These are phyloP conservation scores for Arrhopalites spinosus DNA, from an alignment of 2,888 invertebrate genomes.

Conservation along the genomic window DNA sequence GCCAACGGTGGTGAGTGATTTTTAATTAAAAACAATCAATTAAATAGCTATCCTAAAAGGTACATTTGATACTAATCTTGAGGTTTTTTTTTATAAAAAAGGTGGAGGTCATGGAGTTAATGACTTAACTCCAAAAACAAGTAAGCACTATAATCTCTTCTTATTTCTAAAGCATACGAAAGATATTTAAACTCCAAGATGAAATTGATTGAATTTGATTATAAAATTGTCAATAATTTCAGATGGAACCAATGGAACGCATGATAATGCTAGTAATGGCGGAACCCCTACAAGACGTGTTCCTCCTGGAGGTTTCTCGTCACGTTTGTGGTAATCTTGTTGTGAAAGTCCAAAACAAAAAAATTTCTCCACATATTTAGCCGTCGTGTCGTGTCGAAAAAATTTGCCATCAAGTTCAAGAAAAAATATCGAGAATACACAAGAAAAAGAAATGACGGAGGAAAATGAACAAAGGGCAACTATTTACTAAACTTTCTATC, in stretches of 20 bases:
- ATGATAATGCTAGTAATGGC: slow-evolving; percentile 19
- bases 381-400: background rate
- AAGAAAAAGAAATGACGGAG: background rate
- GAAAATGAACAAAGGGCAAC: background rate
- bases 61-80: too few species aligned
- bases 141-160: background rate
- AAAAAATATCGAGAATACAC: background rate
- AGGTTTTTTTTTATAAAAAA: too few species aligned
- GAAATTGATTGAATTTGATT: too few species aligned
- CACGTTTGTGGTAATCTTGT: slow-evolving; percentile 49
- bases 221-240: background rate
- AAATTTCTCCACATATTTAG: background rate
- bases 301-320: slow-evolving; percentile 56
- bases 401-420: too few species aligned
- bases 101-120: slow-evolving; percentile 25
- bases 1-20: too few species aligned
- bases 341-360: slow-evolving; percentile 15
- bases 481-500: background rate
- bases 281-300: slow-evolving; percentile 42
- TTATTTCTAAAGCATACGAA: too few species aligned
- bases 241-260: slow-evolving; percentile 43
- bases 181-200: too few species aligned
- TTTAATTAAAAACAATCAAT: too few species aligned
- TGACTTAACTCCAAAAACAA: slow-evolving; percentile 21
- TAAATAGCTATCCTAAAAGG: too few species aligned